Base-by-base conservation (phyloP, 2,888 invertebrate genomes). In the Xanthorhoe designata region DNA sequence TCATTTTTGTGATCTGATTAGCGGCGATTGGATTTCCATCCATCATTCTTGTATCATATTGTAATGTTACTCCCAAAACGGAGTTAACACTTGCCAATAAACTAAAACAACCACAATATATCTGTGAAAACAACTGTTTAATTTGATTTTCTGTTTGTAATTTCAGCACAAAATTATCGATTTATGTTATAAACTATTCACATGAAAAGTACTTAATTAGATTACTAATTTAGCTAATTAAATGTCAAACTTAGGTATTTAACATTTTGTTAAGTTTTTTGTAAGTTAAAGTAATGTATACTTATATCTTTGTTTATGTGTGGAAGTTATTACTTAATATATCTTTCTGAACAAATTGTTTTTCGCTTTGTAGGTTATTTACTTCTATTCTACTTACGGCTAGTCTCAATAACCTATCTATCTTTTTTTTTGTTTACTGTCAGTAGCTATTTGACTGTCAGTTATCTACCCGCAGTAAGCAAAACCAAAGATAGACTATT, bases 181-280 rank as follows among this genome's bases (percentile, higher is more conserved):
- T 18, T 18, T 50, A 60, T 45, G 60, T 49, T 24, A 29, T 35
- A 35, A 58, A 17, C 4, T 61, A 52, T 17, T 61, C 18, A 58
- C 45, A 51, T 29, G 64, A 70, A 68, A 73, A 75, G 88, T 88
- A 88, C 88, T 88, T 88, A 88, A 88, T 79, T 87, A 82, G 78
- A 75, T 78, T 69, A 78, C 73, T 76, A 71, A 73, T 75, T 73
- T 74, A 76, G 67, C 17, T 52, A 29, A 24, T 45, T 58, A 64
- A 58, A 18, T 50, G 58, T 38, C 17, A 18, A 35, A 24, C 5
- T 51, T 47, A 52, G 35, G 3, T 71, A 66, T 77, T 75, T 73
- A 73, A 66, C 71, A 60, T 73, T 70, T 75, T 78, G 73, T 72
- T 68, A 70, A 52, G 60, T 68, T 70, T 66, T 68, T 68, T 70